Conservation (phyloP, 2,888 invertebrate genomes). For the Trachelus tabidus region DNA sequence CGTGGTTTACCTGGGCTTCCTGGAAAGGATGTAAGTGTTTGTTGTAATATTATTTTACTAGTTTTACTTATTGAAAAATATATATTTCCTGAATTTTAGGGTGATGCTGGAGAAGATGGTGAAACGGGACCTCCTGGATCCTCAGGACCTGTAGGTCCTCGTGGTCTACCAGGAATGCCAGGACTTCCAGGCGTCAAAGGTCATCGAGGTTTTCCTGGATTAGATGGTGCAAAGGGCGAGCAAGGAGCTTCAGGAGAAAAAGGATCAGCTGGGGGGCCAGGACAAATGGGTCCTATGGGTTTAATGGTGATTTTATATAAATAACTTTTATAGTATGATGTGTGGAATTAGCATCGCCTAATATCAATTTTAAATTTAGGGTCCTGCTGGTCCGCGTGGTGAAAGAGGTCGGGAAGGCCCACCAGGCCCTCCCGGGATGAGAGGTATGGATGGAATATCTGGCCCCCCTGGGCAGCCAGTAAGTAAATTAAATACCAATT, state of each 20-base stretch:
- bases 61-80: background rate
- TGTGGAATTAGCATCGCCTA: background rate
- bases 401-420: slow-evolving; percentile 88
- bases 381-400: slow-evolving; percentile 82
- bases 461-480: slow-evolving; percentile 83
- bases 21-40: slow-evolving; percentile 79
- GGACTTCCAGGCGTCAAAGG: slow-evolving; percentile 87
- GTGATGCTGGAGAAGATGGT: slow-evolving; percentile 82
- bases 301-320: slow-evolving; percentile 69
- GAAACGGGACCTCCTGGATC: slow-evolving; percentile 81
- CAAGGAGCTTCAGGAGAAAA: slow-evolving; percentile 82
- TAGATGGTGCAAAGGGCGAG: slow-evolving; percentile 86
- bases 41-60: background rate
- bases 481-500: slow-evolving; percentile 45
- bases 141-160: slow-evolving; percentile 77
- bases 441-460: slow-evolving; percentile 82
- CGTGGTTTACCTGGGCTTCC: slow-evolving; percentile 77
- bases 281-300: slow-evolving; percentile 79
- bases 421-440: slow-evolving; percentile 79
- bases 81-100: slow-evolving; percentile 66
- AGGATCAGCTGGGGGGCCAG: slow-evolving; percentile 75
- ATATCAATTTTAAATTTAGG: slow-evolving; percentile 66
- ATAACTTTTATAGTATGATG: background rate
- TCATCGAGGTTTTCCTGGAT: slow-evolving; percentile 82
- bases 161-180: slow-evolving; percentile 81